A percentile compares a stretch with the other conserved stretches of the same genome.
Evolutionary conservation across 2,797 vertebrate genomes (phyloP).

Genomic region (Tenualosa ilisha): DNA sequence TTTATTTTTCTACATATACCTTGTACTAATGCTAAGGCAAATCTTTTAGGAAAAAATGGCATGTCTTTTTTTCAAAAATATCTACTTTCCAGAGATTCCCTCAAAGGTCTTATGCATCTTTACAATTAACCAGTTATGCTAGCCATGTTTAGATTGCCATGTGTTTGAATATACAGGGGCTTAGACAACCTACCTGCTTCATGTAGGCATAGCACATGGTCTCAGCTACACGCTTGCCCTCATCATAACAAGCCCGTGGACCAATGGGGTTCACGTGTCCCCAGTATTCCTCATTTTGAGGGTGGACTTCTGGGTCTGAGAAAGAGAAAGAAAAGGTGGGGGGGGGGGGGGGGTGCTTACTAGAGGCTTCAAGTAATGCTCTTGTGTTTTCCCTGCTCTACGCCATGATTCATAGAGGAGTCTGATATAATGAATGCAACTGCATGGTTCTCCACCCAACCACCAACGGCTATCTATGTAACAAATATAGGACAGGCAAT

Average conservation of each 20-base stretch:
- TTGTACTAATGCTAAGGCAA: too few relatives aligned
- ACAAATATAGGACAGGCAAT: too few relatives aligned
- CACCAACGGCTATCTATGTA: too few relatives aligned
- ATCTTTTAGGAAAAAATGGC: too few relatives aligned
- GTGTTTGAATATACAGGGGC: not conserved
- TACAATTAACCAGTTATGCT: too few relatives aligned
- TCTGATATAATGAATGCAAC: not conserved
- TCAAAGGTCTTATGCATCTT: too few relatives aligned
- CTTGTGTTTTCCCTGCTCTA: too few relatives aligned
- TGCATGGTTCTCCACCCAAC: not conserved
- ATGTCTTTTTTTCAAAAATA: too few relatives aligned
- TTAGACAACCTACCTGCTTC: slow-evolving; percentile 87
- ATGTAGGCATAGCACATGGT: slow-evolving; percentile 99
- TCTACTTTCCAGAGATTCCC: too few relatives aligned
- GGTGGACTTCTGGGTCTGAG: slow-evolving; percentile 97
- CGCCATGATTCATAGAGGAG: not conserved
- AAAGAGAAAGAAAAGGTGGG: not conserved
- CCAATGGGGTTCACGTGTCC: slow-evolving; percentile 98
- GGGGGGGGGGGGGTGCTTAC: not conserved
- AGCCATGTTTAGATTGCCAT: too few relatives aligned
- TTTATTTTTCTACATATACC: too few relatives aligned
- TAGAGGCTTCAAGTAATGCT: too few relatives aligned
- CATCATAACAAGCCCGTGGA: slow-evolving; percentile 95
- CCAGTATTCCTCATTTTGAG: slow-evolving; percentile 98
- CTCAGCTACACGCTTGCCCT: slow-evolving; percentile 96